Percentiles rank a stretch among this genome's conserved stretches.
Evolutionary conservation across 1,140 invertebrate genomes (phyloP).

Genomic region (Palaemon carinicauda): DNA sequence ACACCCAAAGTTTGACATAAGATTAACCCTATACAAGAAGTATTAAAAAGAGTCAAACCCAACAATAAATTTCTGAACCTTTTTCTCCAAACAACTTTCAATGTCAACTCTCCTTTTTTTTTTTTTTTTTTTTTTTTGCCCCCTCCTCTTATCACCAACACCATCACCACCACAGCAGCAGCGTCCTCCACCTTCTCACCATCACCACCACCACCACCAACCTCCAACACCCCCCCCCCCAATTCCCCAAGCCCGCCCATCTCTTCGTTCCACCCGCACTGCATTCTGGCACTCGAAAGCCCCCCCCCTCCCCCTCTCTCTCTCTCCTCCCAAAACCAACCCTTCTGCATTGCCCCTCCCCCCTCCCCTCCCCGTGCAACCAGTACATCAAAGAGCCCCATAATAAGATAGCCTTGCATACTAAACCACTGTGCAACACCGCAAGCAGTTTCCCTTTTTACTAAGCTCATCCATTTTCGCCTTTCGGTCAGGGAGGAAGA

Average conservation of each 20-base stretch:
- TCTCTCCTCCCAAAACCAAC: background rate
- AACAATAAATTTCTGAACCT: background rate
- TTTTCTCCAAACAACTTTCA: background rate
- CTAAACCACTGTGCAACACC: slow-evolving; percentile 13
- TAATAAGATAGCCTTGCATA: slow-evolving; percentile 41
- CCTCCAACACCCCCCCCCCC: background rate
- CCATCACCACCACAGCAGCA: no score
- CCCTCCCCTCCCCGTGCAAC: background rate
- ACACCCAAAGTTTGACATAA: background rate
- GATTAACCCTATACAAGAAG: no score
- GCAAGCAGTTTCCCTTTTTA: slow-evolving; percentile 18
- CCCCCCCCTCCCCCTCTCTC: background rate
- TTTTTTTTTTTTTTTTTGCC: no score
- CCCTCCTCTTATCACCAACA: background rate
- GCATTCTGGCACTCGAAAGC: background rate
- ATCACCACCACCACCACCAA: background rate
- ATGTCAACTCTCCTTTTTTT: background rate
- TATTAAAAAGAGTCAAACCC: no score
- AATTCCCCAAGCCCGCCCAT: background rate
- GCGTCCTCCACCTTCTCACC: background rate
- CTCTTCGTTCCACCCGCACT: background rate
- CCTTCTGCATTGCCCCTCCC: background rate
- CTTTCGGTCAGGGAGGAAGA: background rate
- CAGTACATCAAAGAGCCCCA: slow-evolving; percentile 26
- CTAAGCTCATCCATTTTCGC: background rate